Percentiles rank a stretch among this genome's conserved stretches.
Evolutionary conservation across 1,140 invertebrate species (phyloP).

Genomic region (Philotrypesis tridentata): DNA sequence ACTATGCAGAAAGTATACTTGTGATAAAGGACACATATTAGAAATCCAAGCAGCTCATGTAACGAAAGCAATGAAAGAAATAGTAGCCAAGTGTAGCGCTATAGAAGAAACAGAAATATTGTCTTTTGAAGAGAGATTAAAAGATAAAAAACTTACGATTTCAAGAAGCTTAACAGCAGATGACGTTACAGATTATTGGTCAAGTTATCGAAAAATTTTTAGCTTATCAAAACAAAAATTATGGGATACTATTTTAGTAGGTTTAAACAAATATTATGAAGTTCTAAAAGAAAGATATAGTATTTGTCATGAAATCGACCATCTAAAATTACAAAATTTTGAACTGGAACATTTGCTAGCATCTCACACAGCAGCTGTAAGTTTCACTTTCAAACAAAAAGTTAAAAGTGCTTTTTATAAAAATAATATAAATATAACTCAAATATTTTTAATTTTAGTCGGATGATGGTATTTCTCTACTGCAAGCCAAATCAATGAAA

Average conservation of each 20-base stretch:
- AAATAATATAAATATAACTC: no score
- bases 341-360: slow-evolving; percentile 74
- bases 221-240: slow-evolving; percentile 70
- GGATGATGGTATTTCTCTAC: not conserved
- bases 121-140: slow-evolving; percentile 53
- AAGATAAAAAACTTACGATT: slow-evolving; percentile 62
- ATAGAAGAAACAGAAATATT: slow-evolving; percentile 58
- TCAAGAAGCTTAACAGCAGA: slow-evolving; percentile 70
- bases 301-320: slow-evolving; percentile 71
- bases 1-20: slow-evolving; percentile 49
- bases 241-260: slow-evolving; percentile 75
- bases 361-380: slow-evolving; percentile 57
- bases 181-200: slow-evolving; percentile 75
- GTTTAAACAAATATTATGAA: slow-evolving; percentile 75
- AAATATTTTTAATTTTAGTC: slow-evolving; percentile 48
- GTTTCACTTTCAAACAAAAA: not conserved
- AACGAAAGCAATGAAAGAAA: slow-evolving; percentile 73
- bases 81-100: slow-evolving; percentile 69
- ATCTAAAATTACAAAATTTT: slow-evolving; percentile 73
- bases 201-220: slow-evolving; percentile 70
- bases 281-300: slow-evolving; percentile 74
- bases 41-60: slow-evolving; percentile 75
- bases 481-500: slow-evolving; percentile 36
- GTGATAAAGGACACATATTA: slow-evolving; percentile 72
- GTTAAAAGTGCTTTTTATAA: no score